Evolutionary conservation across 2,888 invertebrate species (phyloP).

Genomic region (Tachystola acroxantha): DNA sequence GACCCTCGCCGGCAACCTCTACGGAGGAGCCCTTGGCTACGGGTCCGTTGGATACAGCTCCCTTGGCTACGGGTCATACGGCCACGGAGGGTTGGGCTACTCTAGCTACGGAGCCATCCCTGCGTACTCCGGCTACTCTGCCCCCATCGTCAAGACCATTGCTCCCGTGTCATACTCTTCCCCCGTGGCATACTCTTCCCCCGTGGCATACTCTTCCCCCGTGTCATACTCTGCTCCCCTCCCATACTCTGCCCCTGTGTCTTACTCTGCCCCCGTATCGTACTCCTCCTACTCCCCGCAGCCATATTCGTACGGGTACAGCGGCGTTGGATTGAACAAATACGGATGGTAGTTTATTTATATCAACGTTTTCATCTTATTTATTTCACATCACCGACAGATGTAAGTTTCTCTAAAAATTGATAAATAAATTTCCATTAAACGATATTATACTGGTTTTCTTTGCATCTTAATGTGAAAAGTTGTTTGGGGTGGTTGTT

Average conservation of each 20-base stretch:
- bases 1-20: conserved; percentile 37
- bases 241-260: conserved; percentile 1
- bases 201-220: conserved; percentile 3
- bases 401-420: too few species aligned
- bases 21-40: conserved; percentile 26
- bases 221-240: neutral
- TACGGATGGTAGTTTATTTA: conserved; percentile 32
- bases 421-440: too few species aligned
- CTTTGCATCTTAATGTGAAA: too few species aligned
- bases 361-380: too few species aligned
- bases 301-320: conserved; percentile 1
- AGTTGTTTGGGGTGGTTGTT: too few species aligned
- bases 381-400: too few species aligned
- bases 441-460: too few species aligned
- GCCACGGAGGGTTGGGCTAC: conserved; percentile 15
- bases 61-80: conserved; percentile 3
- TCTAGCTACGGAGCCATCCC: conserved; percentile 13
- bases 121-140: conserved; percentile 23
- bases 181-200: conserved; percentile 20
- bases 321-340: conserved; percentile 25
- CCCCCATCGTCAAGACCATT: conserved; percentile 16
- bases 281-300: conserved; percentile 4
- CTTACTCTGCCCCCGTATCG: conserved; percentile 7
- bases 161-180: conserved; percentile 26
- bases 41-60: conserved; percentile 12